Evolutionary conservation across 2,888 invertebrate species (phyloP), one percentile per base, ranked within the genome.

Genomic region (Neria commutata): DNA sequence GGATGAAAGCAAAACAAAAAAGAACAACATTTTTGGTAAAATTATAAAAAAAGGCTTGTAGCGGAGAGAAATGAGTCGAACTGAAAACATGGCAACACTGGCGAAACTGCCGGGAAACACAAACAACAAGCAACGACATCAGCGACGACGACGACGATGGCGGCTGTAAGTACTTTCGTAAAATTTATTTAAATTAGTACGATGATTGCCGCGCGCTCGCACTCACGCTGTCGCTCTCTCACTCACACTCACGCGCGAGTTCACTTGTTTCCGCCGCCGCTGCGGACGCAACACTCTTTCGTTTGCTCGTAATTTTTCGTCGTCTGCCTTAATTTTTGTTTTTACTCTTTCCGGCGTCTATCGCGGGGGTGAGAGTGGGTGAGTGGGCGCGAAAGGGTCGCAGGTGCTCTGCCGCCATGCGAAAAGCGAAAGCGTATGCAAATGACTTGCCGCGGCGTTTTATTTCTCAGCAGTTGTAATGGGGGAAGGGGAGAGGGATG

Each of bases 141-240:
- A 45, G 24, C 14, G 51, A 26, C 33, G 21, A 17, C 33, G 29
- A 34, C n/a, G n/a, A n/a, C n/a, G n/a, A n/a, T n/a, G n/a, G n/a
- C n/a, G n/a, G n/a, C n/a, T n/a, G n/a, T 29, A 34, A 59, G 49
- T 40, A 58, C 58, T 49, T 49, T 50, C 65, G 68, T 62, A 63
- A 62, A 68, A 67, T 68, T 68, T 70, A 70, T 70, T 70, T 68
- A 70, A 70, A 70, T 70, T 70, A 70, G 69, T 67, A 66, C 67
- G 70, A 70, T 70, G 70, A 70, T 70, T 70, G 68, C 69, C 64
- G 59, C n/a, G n/a, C n/a, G n/a, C n/a, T n/a, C n/a, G n/a, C n/a
- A 14, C n/a, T 37, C 37, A n/a, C 37, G 6, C 37, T 37, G 6
- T 14, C 16, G 4, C 37, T 11, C 37, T 14, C 37, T n/a, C n/a